Base-by-base conservation (phyloP, 2,888 invertebrate genomes). In the Exephanes ischioxanthus region DNA sequence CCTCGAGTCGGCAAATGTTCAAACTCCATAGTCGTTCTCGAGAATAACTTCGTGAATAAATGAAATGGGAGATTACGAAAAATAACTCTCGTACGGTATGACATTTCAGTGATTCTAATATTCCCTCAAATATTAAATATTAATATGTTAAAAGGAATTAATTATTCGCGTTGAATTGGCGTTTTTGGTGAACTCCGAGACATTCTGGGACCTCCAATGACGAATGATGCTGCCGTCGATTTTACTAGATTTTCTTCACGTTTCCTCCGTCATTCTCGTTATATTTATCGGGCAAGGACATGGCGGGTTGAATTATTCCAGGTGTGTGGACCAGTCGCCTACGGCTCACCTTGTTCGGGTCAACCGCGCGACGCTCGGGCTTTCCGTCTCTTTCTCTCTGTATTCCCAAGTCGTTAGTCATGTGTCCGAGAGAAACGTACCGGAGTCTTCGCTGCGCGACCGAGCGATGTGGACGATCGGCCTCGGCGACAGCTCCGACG, bases 291-390 rank as follows among this genome's bases (percentile, higher is more conserved):
- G 58, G 73, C 45, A 67, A 86, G 83, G 88, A 89, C 89, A 88
- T 89, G 87, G 81, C 73, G 45, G 53, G 73, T 83, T 77, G 83
- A 89, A 90, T 89, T 90, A 90, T 90, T 89, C 89, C 87, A 83
- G 85, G 87, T 84, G 83, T 87, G 83, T 79, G 86, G 70, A 85
- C 70, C 66, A 70, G 82, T 75, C 83, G 80, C 84, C 84, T 51
- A 51, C 71, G 76, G 83, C 78, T 80, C 76, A 77, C 83, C 85
- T 87, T 78, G 70, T 53, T 53, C 30, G 51, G 80, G 76, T 82
- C 77, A 83, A 84, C 82, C 67, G 66, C 71, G 55, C 53, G 71
- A 58, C 58, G 41, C 68, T 68, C 30, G 45, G 51, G 67, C 79
- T 66, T 71, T 48, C 55, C 48, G 7, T 61, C 51, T 77, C 48